These are phyloP conservation scores for Apantesis nais DNA, from an alignment of 2,888 invertebrate species.

Conservation along the genomic window DNA sequence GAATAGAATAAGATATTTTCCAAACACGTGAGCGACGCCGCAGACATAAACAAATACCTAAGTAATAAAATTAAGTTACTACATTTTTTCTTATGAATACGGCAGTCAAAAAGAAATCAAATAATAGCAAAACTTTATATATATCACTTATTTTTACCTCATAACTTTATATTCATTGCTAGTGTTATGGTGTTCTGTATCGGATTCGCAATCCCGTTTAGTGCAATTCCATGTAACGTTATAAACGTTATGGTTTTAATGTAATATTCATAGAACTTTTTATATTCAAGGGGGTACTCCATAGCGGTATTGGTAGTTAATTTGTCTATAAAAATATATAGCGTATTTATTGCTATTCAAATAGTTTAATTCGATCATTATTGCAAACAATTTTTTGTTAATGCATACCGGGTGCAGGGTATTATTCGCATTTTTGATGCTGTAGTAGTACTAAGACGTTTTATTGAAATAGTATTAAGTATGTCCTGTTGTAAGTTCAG, in stretches of 20 bases:
- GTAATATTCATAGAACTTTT: conserved; percentile 25
- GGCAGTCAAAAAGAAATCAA: conserved; percentile 11
- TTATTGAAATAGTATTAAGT: no score
- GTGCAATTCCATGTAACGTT: conserved; percentile 22
- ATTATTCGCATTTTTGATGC: not conserved
- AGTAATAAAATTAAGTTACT: no score
- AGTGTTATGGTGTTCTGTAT: conserved; percentile 1
- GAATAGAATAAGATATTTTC: no score
- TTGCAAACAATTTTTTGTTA: not conserved
- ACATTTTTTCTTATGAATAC: not conserved
- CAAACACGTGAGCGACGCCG: no score
- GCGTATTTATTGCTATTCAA: not conserved
- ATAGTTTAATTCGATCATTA: not conserved
- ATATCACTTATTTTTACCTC: conserved; percentile 4
- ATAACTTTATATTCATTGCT: conserved; percentile 11
- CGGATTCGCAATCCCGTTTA: conserved; percentile 19
- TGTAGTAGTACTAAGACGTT: no score
- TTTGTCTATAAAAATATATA: not conserved
- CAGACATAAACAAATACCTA: no score
- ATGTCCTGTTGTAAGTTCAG: no score
- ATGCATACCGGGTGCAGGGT: not conserved
- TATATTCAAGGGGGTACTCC: conserved; percentile 26
- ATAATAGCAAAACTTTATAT: conserved; percentile 7
- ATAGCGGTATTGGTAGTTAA: no score
- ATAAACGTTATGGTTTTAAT: conserved; percentile 18